phyloP scores from a whole-genome alignment of 2,888 invertebrate genomes.

The Crocallis elinguaria region DNA sequence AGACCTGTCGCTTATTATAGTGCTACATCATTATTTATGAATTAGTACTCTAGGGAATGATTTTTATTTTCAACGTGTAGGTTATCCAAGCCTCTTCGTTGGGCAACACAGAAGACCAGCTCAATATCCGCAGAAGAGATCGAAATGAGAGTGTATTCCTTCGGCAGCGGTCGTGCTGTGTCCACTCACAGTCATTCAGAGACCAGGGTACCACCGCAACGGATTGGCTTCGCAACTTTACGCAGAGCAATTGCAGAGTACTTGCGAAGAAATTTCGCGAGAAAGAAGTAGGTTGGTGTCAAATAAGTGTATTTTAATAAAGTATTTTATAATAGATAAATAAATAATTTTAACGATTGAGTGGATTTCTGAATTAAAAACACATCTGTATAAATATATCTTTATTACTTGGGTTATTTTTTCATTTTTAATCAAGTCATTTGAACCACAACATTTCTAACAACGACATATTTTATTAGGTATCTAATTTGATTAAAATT shows the following conservation, averaged over 20 bases:
- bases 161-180: constrained; percentile 49
- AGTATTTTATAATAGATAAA: no score
- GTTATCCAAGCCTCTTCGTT: constrained; percentile 74
- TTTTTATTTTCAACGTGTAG: constrained; percentile 45
- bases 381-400: no score
- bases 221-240: constrained; percentile 52
- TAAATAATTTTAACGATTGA: no score
- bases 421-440: no score
- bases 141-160: constrained; percentile 69
- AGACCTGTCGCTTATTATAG: no score
- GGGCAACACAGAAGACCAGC: constrained; percentile 72
- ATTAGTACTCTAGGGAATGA: no score
- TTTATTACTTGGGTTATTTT: no score
- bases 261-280: constrained; percentile 21
- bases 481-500: no score
- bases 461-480: no score
- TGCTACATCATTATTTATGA: no score
- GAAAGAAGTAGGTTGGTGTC: constrained; percentile 14
- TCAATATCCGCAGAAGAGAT: constrained; percentile 71
- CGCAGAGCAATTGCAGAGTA: constrained; percentile 39
- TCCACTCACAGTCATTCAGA: constrained; percentile 39
- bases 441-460: no score
- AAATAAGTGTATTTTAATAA: not conserved
- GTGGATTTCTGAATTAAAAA: no score
- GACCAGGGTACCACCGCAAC: constrained; percentile 51